A percentile compares a stretch with the other conserved stretches of the same genome.
Conservation (phyloP, 2,797 vertebrate species). For the Synanceia verrucosa region DNA sequence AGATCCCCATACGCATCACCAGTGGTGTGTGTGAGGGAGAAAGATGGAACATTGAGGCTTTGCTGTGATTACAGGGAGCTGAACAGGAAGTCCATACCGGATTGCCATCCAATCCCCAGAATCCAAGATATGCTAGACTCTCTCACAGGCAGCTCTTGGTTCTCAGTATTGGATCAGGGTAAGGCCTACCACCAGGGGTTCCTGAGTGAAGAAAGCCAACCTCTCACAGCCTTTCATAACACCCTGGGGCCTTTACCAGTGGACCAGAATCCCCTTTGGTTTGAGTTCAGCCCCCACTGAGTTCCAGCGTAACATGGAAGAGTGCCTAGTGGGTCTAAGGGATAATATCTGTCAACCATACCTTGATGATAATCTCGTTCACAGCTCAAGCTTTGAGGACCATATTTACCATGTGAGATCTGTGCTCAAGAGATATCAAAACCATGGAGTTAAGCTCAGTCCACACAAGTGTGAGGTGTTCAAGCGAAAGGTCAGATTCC, state of each 20-base stretch:
- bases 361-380: neutral
- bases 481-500: no score
- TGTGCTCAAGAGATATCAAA: no score
- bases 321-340: neutral
- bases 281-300: no score
- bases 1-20: neutral
- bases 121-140: neutral
- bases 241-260: neutral
- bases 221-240: no score
- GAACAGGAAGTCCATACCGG: neutral
- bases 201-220: no score
- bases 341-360: neutral
- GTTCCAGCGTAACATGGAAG: neutral
- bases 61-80: neutral
- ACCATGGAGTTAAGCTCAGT: no score
- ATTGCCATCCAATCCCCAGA: neutral
- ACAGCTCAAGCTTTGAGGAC: neutral
- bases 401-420: no score
- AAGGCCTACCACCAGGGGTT: neutral
- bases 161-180: neutral
- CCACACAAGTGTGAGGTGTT: no score
- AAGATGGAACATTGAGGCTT: neutral
- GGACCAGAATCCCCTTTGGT: neutral
- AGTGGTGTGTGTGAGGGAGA: no score
- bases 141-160: neutral